Evolutionary conservation across 2,797 vertebrate species (phyloP).

Genomic region (Poeciliopsis paucimaculata): DNA sequence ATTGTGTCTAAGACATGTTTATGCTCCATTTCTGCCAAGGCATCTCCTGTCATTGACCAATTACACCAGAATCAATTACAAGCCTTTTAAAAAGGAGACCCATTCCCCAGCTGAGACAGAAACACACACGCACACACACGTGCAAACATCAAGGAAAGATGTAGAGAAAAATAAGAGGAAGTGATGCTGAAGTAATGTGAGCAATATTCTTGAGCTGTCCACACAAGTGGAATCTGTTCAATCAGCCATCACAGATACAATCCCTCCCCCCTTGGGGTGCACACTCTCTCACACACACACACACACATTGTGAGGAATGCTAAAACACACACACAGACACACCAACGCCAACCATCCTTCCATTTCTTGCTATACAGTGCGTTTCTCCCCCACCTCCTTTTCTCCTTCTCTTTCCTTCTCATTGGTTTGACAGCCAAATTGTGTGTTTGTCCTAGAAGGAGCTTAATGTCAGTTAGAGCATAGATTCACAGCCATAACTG

Average conservation of each 20-base stretch:
- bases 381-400: constrained; percentile 43
- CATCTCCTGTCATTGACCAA: constrained; percentile 82
- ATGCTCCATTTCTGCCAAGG: constrained; percentile 83
- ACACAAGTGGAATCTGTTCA: constrained; percentile 78
- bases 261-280: constrained; percentile 32
- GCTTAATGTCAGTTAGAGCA: constrained; percentile 75
- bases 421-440: constrained; percentile 84
- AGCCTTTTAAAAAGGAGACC: constrained; percentile 77
- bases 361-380: constrained; percentile 55
- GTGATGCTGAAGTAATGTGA: constrained; percentile 77
- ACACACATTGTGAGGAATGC: background rate
- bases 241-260: constrained; percentile 69
- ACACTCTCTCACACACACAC: background rate
- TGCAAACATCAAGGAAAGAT: constrained; percentile 16
- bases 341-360: constrained; percentile 34
- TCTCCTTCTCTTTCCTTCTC: constrained; percentile 62
- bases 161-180: constrained; percentile 51
- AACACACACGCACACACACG: constrained; percentile 22
- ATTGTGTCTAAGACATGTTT: constrained; percentile 80
- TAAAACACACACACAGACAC: background rate
- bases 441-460: constrained; percentile 81
- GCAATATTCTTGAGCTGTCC: constrained; percentile 75
- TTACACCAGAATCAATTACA: constrained; percentile 86
- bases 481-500: constrained; percentile 60
- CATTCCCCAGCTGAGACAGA: constrained; percentile 43